These are phyloP conservation scores for Spicauda simplicius DNA, from an alignment of 2,888 invertebrate species.

Conservation along the genomic window DNA sequence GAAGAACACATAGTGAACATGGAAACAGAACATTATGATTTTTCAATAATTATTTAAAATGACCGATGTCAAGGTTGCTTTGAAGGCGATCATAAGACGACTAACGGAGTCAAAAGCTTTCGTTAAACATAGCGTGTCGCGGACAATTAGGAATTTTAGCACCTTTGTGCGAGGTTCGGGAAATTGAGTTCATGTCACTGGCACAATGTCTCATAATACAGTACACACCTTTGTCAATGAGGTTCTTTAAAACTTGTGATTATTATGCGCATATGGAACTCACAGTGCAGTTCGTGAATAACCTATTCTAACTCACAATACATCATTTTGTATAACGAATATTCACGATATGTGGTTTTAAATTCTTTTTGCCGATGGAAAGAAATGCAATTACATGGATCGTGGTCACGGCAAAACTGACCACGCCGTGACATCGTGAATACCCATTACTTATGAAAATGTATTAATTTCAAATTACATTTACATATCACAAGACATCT, in stretches of 20 bases:
- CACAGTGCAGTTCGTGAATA: too few species aligned
- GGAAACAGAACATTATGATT: slow-evolving; percentile 13
- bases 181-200: slow-evolving; percentile 64
- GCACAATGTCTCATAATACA: slow-evolving; percentile 55
- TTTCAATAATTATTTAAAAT: slow-evolving; percentile 4
- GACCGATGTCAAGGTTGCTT: slow-evolving; percentile 45
- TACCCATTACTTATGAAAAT: too few species aligned
- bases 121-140: slow-evolving; percentile 56
- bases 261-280: too few species aligned
- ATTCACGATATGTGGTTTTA: too few species aligned
- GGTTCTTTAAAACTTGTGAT: background rate
- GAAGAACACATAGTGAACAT: background rate
- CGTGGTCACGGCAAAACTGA: too few species aligned
- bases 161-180: slow-evolving; percentile 55
- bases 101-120: slow-evolving; percentile 63
- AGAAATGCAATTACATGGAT: too few species aligned
- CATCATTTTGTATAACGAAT: too few species aligned
- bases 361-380: too few species aligned
- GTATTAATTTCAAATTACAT: too few species aligned
- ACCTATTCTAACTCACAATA: too few species aligned
- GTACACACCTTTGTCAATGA: slow-evolving; percentile 41
- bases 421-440: too few species aligned
- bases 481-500: too few species aligned
- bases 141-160: slow-evolving; percentile 72
- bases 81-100: slow-evolving; percentile 50